These are phyloP conservation scores for Raja brachyura DNA, from an alignment of 2,113 vertebrate genomes.

Conservation along the genomic window DNA sequence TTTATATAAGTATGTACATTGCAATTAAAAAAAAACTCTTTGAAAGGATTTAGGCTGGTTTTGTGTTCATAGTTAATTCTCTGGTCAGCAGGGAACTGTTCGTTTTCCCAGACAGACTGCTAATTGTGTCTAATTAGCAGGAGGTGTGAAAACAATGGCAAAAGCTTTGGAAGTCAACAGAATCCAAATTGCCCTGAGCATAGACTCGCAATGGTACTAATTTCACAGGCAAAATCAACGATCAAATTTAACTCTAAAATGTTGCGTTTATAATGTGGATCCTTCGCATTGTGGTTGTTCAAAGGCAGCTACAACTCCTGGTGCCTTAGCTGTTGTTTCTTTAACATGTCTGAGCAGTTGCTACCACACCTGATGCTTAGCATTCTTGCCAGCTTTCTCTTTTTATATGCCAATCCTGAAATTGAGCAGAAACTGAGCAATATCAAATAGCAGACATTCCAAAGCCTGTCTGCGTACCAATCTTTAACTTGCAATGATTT, in stretches of 20 bases:
- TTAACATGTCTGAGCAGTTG: slow-evolving; percentile 23
- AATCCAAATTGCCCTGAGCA: slow-evolving; percentile 29
- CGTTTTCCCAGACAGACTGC: slow-evolving; percentile 21
- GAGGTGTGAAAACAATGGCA: slow-evolving; percentile 25
- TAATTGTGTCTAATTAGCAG: slow-evolving; percentile 30
- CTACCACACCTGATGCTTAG: background rate
- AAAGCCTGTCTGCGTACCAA: background rate
- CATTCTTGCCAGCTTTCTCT: background rate
- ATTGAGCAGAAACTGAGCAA: background rate
- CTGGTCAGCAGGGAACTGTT: background rate
- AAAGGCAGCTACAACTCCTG: slow-evolving; percentile 8
- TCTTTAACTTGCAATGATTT: background rate
- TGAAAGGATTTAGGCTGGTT: background rate
- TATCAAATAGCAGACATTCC: background rate
- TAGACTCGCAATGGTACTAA: background rate
- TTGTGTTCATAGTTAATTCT: slow-evolving; percentile 17
- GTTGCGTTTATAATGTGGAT: slow-evolving; percentile 5
- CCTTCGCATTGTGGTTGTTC: background rate
- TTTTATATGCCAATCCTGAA: background rate
- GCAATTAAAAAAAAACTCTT: background rate
- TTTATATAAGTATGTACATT: background rate
- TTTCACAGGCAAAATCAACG: slow-evolving; percentile 24
- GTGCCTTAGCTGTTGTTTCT: background rate
- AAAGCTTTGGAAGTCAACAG: slow-evolving; percentile 33
- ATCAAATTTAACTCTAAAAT: background rate